Base-by-base conservation (phyloP, 2,113 vertebrate species). In the Synodontis membranacea region DNA sequence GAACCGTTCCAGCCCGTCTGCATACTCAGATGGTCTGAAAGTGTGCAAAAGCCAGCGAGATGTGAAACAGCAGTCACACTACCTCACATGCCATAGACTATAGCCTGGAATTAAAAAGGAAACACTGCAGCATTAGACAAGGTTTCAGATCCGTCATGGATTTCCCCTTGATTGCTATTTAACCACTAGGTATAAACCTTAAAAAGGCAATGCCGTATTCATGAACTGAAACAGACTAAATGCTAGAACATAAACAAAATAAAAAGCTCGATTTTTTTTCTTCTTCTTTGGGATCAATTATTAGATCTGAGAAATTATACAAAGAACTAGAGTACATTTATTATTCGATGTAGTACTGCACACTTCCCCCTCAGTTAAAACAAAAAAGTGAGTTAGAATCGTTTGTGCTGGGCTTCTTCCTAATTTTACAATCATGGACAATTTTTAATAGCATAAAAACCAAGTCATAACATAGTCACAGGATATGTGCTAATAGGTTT, bases 141-240 rank as follows among this genome's bases (percentile, higher is more conserved):
- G 12, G 82, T 89, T 86, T 84, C 88, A 86, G 62, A 82, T 84
- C 82, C 37, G 34, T 68, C 62, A 68, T 81, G 46, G 66, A 76
- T 78, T 89, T 89, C 82, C 81, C 75, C 5, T 25, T 68, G 48
- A 83, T 42, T 83, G 52, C 80, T 80, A 70, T 66, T 56, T 70
- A 54, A 80, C 46, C 48, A 80, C 14, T 46, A 75, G 42, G 11
- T 75, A 42, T 46, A 75, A 46, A 23, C 42, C 70, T 44, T 74
- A 74, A 10, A 44, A 28, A 12, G 28, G 42, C 21, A 74, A 74
- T 5, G 2, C 10, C 1, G 4, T 25, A 44, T 1, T 12, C 39
- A 37, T 74, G 5, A 46, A 28, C 39, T 46, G 1, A 42, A 42
- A 72, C 39, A 44, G 25, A 84, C 11, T n/a, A 56, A n/a, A 56